A percentile compares a stretch with the other conserved stretches of the same genome.
Evolutionary conservation across 2,113 vertebrate genomes (phyloP).

Genomic region (Boulengeromyrus knoepffleri): DNA sequence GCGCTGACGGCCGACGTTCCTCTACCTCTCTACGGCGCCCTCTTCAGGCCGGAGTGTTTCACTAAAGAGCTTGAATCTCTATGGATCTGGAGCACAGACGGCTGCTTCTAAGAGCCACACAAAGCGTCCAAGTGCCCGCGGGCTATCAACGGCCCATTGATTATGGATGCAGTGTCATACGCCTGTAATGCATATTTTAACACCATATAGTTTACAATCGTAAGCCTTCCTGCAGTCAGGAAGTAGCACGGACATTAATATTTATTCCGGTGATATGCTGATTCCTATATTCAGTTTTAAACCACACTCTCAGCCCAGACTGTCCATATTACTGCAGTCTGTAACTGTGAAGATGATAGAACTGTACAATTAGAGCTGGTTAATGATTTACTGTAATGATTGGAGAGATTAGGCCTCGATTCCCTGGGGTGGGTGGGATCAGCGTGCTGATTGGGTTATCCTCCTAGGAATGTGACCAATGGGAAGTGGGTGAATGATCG

Average conservation of each 20-base stretch:
- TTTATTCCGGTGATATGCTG: neutral
- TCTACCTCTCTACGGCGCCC: neutral
- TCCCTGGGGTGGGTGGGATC: neutral
- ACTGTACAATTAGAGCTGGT: neutral
- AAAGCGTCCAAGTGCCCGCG: neutral
- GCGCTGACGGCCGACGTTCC: neutral
- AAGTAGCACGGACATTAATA: neutral
- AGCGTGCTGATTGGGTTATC: neutral
- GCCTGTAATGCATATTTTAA: neutral
- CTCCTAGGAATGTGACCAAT: neutral
- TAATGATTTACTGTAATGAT: slow-evolving; percentile 2
- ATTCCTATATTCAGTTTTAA: neutral
- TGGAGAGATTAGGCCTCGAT: neutral
- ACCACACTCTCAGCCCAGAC: neutral
- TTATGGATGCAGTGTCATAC: neutral
- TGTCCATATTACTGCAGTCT: neutral
- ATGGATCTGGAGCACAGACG: neutral
- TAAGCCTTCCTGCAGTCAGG: neutral
- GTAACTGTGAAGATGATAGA: neutral
- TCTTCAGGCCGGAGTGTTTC: neutral
- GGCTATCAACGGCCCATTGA: neutral
- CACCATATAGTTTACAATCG: neutral
- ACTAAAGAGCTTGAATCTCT: neutral
- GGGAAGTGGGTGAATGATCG: neutral
- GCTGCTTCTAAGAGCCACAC: neutral